These are phyloP conservation scores for Rapana venosa DNA, from an alignment of 2,888 invertebrate genomes.

Conservation along the genomic window DNA sequence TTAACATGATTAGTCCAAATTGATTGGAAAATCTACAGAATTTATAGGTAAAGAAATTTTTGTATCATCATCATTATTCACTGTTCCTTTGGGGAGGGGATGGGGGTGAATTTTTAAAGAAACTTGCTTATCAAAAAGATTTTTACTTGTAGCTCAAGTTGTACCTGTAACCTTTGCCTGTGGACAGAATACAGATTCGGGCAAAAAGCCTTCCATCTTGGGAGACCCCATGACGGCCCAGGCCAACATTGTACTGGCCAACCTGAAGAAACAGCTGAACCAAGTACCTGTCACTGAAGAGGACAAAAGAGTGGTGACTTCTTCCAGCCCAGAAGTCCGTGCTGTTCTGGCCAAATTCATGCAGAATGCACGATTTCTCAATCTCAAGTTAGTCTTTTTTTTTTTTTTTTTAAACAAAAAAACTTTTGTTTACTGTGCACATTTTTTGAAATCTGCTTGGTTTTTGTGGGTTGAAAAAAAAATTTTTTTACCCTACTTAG, in stretches of 20 bases:
- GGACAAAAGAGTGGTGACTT: not conserved
- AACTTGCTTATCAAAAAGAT: too few relatives aligned
- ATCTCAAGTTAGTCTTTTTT: slow-evolving; percentile 49
- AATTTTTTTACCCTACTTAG: too few relatives aligned
- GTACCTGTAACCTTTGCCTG: not conserved
- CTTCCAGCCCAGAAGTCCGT: slow-evolving; percentile 29
- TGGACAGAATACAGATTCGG: slow-evolving; percentile 27
- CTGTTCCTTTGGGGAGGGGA: too few relatives aligned
- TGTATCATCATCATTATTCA: too few relatives aligned
- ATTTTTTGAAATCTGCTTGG: too few relatives aligned
- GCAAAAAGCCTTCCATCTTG: slow-evolving; percentile 74
- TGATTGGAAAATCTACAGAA: too few relatives aligned
- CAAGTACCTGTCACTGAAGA: slow-evolving; percentile 42
- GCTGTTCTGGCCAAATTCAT: slow-evolving; percentile 48
- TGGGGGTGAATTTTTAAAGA: too few relatives aligned
- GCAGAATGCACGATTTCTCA: slow-evolving; percentile 58
- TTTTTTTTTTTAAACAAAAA: not conserved
- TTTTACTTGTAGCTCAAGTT: too few relatives aligned
- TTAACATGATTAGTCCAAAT: too few relatives aligned
- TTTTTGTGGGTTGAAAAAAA: too few relatives aligned
- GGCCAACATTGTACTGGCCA: slow-evolving; percentile 78
- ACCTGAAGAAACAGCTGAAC: slow-evolving; percentile 71
- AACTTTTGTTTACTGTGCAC: too few relatives aligned
- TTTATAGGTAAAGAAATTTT: too few relatives aligned
- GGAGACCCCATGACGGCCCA: slow-evolving; percentile 75